A percentile compares a stretch with the other conserved stretches of the same genome.
Conservation (phyloP, 2,888 invertebrate species). For the Galerucella nymphaeae region DNA sequence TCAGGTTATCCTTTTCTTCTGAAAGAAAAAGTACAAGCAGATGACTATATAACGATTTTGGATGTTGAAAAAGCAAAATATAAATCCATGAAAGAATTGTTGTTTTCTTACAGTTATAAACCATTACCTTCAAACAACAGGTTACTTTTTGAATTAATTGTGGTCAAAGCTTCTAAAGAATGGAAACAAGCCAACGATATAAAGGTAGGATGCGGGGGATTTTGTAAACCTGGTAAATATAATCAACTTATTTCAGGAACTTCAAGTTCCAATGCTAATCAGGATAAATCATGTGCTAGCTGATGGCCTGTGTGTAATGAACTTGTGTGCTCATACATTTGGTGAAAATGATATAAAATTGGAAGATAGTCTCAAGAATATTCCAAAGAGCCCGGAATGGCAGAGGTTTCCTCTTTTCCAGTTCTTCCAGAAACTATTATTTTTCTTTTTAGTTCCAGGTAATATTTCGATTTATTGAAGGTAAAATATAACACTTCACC, state of each 20-base stretch:
- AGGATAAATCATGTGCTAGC: conserved; percentile 22
- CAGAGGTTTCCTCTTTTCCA: background rate
- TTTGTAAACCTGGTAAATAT: background rate
- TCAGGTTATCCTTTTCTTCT: conserved; percentile 26
- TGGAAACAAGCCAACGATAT: conserved; percentile 23
- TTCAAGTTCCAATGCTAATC: conserved; percentile 19
- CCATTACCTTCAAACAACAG: conserved; percentile 21
- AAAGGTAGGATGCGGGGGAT: background rate
- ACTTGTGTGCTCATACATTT: conserved; percentile 8
- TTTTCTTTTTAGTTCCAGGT: conserved; percentile 26
- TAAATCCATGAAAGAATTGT: conserved; percentile 21
- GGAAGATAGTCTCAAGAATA: conserved; percentile 19
- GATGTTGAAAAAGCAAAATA: conserved; percentile 17
- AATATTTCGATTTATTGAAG: background rate
- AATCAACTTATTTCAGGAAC: background rate
- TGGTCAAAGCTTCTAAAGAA: conserved; percentile 11
- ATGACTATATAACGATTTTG: conserved; percentile 17
- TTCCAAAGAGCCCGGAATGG: conserved; percentile 24
- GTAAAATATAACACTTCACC: no score
- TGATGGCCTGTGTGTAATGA: conserved; percentile 21
- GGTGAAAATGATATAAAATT: conserved; percentile 23
- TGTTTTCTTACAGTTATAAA: conserved; percentile 28
- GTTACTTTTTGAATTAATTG: conserved; percentile 18
- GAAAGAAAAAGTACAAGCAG: conserved; percentile 10
- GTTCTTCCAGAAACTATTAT: background rate